phyloP scores from a whole-genome alignment of 1,140 invertebrate genomes.

The Achatina immaculata region DNA sequence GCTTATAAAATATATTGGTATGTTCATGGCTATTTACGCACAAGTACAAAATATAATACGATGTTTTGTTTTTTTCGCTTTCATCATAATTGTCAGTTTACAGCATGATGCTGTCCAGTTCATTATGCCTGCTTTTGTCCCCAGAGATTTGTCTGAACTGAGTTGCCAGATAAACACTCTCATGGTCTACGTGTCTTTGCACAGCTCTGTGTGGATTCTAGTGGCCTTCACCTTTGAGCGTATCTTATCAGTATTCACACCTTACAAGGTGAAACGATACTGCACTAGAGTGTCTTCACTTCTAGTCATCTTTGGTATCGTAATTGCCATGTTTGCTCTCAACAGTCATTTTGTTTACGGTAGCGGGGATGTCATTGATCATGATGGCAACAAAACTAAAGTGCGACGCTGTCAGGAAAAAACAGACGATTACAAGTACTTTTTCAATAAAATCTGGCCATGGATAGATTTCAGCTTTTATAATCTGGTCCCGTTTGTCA shows the following conservation, averaged over 20 bases:
- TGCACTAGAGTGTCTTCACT: constrained; percentile 41
- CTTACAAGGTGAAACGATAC: constrained; percentile 43
- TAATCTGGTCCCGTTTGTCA: constrained; percentile 45
- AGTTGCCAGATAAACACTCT: constrained; percentile 50
- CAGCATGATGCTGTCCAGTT: too few relatives aligned
- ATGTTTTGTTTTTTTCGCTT: too few relatives aligned
- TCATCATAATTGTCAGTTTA: too few relatives aligned
- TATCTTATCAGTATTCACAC: constrained; percentile 49
- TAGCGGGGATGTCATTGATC: neutral
- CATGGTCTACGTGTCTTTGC: constrained; percentile 47
- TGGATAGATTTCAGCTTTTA: constrained; percentile 55
- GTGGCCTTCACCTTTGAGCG: constrained; percentile 57
- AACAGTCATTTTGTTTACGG: constrained; percentile 53
- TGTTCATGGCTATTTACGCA: too few relatives aligned
- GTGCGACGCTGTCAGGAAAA: constrained; percentile 21
- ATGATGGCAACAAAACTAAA: neutral
- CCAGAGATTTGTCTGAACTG: constrained; percentile 29
- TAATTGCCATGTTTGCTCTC: constrained; percentile 28
- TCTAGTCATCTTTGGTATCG: constrained; percentile 37
- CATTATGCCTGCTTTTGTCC: neutral
- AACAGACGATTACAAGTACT: constrained; percentile 38
- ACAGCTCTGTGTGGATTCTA: constrained; percentile 55
- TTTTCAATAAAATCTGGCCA: constrained; percentile 43
- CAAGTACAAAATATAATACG: too few relatives aligned
- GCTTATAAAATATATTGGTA: neutral